A percentile compares a stretch with the other conserved stretches of the same genome.
Conservation (phyloP, 1,140 invertebrate species). For the Drosophila elegans region DNA sequence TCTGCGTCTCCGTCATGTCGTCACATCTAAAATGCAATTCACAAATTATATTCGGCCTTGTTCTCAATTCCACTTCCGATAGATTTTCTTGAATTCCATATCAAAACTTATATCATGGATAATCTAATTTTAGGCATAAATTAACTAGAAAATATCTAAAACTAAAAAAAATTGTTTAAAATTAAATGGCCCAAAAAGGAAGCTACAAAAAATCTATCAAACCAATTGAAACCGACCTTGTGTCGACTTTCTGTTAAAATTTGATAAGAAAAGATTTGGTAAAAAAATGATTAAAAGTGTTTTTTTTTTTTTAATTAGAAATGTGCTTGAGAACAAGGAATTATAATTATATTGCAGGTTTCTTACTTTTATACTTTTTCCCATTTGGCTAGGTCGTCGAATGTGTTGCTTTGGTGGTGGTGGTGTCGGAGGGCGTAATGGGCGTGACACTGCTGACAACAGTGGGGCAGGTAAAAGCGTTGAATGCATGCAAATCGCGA, state of each 20-base stretch:
- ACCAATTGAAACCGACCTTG: too few relatives aligned
- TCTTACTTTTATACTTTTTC: slow-evolving; percentile 11
- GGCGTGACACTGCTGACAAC: slow-evolving; percentile 52
- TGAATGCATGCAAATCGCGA: slow-evolving; percentile 45
- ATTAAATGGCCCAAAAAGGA: too few relatives aligned
- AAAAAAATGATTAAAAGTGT: too few relatives aligned
- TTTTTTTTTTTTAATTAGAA: not conserved
- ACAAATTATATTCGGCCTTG: slow-evolving; percentile 31
- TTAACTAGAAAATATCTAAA: too few relatives aligned
- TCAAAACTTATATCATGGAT: not conserved
- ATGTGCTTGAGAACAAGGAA: not conserved
- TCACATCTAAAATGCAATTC: slow-evolving; percentile 42
- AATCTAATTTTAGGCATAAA: too few relatives aligned
- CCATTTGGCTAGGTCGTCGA: slow-evolving; percentile 62
- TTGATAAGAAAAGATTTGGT: too few relatives aligned
- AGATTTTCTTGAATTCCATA: slow-evolving; percentile 2
- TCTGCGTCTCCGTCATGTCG: slow-evolving; percentile 29
- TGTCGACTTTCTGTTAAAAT: too few relatives aligned
- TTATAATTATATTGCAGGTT: not conserved
- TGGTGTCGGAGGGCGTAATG: slow-evolving; percentile 48
- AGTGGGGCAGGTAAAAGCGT: slow-evolving; percentile 58
- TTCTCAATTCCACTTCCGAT: slow-evolving; percentile 31
- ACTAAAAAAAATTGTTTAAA: too few relatives aligned
- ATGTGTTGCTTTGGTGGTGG: slow-evolving; percentile 76
- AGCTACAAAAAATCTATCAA: too few relatives aligned